Conservation (phyloP, 2,113 vertebrate species). For the Platichthys flesus region DNA sequence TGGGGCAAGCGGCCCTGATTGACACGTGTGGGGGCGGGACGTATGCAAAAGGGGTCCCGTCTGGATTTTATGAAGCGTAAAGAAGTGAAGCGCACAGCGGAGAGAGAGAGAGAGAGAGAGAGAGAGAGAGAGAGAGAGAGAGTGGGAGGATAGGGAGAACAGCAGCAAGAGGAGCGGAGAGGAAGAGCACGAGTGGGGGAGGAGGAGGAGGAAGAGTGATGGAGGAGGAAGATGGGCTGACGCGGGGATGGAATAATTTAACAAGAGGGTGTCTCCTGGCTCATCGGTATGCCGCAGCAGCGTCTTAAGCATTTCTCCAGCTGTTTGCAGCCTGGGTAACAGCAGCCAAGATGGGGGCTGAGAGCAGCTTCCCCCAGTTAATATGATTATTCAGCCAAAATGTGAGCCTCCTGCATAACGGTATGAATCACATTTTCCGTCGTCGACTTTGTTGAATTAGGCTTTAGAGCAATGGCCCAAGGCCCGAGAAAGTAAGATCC, state of each 20-base stretch:
- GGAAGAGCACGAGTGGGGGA: constrained; percentile 37
- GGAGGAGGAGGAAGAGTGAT: constrained; percentile 46
- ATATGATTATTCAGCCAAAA: constrained; percentile 52
- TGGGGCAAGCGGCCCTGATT: constrained; percentile 69
- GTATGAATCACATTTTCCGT: constrained; percentile 59
- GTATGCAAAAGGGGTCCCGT: constrained; percentile 73
- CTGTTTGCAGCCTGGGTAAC: constrained; percentile 67
- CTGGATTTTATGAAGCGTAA: constrained; percentile 81
- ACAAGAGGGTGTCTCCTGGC: constrained; percentile 76
- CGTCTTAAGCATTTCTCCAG: constrained; percentile 67
- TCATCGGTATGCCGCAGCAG: constrained; percentile 69
- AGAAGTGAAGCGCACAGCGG: constrained; percentile 64
- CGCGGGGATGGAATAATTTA: constrained; percentile 76
- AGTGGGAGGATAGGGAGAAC: constrained; percentile 71
- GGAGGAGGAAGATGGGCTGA: constrained; percentile 57
- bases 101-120: too few relatives aligned
- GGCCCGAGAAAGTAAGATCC: constrained; percentile 59
- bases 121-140: constrained; percentile 16
- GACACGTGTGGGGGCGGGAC: constrained; percentile 69
- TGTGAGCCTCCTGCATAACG: constrained; percentile 39
- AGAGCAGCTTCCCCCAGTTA: constrained; percentile 30
- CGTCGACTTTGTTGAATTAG: constrained; percentile 60
- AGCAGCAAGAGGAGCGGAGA: constrained; percentile 52
- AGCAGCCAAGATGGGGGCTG: constrained; percentile 38
- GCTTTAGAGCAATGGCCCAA: constrained; percentile 51